These are phyloP conservation scores for Hippopotamyrus pictus DNA, from an alignment of 2,797 vertebrate genomes.

Conservation along the genomic window DNA sequence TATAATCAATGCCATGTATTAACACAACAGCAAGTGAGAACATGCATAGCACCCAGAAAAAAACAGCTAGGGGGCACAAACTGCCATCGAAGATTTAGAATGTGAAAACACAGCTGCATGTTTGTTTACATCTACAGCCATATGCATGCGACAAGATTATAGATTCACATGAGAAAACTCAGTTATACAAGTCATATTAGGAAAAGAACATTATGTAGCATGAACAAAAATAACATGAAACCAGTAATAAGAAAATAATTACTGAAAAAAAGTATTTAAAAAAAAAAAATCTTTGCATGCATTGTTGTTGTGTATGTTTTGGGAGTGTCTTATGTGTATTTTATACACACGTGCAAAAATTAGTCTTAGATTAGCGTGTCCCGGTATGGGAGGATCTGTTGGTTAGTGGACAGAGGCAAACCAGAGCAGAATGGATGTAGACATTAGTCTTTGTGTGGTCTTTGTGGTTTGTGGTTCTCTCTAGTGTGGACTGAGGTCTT, in stretches of 20 bases:
- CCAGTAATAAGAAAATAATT: constrained; percentile 43
- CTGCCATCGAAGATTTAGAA: constrained; percentile 75
- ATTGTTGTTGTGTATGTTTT: constrained; percentile 80
- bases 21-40: constrained; percentile 77
- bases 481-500: constrained; percentile 75
- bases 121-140: constrained; percentile 81
- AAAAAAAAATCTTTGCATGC: constrained; percentile 83
- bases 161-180: constrained; percentile 61
- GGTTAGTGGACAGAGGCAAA: constrained; percentile 62
- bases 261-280: constrained; percentile 64
- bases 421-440: neutral
- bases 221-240: constrained; percentile 70
- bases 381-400: constrained; percentile 75
- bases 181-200: constrained; percentile 74
- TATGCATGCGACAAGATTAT: constrained; percentile 85
- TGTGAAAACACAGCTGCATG: constrained; percentile 82
- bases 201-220: constrained; percentile 67
- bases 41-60: constrained; percentile 72
- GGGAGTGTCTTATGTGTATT: constrained; percentile 73
- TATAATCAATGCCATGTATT: constrained; percentile 89
- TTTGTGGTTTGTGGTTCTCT: constrained; percentile 84
- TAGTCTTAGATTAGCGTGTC: constrained; percentile 87
- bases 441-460: constrained; percentile 87
- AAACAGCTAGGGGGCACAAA: constrained; percentile 63
- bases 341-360: constrained; percentile 73